Percentiles rank a stretch among this genome's conserved stretches.
Conservation (phyloP, 2,888 invertebrate species). For the Nysson spinosus region DNA sequence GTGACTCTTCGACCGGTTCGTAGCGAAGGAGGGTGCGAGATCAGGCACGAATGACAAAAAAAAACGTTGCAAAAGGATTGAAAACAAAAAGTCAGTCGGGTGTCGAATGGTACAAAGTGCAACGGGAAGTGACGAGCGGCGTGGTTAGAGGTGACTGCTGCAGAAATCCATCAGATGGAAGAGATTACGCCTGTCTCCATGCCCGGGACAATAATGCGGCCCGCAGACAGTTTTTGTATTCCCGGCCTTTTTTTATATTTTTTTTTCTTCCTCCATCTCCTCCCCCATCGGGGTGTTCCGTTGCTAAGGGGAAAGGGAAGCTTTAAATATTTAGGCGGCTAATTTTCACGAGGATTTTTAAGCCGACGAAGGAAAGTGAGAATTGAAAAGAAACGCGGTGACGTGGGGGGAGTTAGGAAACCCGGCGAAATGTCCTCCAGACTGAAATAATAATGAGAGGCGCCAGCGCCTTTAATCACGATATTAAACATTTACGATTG, state of each 20-base stretch:
- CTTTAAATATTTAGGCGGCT: constrained; percentile 75
- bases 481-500: constrained; percentile 77
- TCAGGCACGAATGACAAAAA: constrained; percentile 39
- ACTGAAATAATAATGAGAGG: constrained; percentile 77
- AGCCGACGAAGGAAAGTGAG: constrained; percentile 67
- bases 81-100: constrained; percentile 58
- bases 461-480: constrained; percentile 77
- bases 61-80: constrained; percentile 36
- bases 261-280: constrained; percentile 12
- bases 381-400: constrained; percentile 72
- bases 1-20: constrained; percentile 22
- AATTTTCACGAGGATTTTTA: constrained; percentile 74
- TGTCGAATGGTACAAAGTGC: constrained; percentile 63
- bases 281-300: constrained; percentile 4
- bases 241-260: constrained; percentile 28
- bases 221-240: constrained; percentile 69
- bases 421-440: constrained; percentile 72
- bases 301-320: constrained; percentile 35
- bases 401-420: constrained; percentile 49
- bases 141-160: constrained; percentile 56
- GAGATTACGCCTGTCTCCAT: constrained; percentile 67
- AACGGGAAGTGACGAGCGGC: constrained; percentile 58
- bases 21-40: constrained; percentile 41
- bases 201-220: constrained; percentile 64
- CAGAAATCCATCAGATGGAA: constrained; percentile 71